These are phyloP conservation scores for Poeciliopsis occidentalis DNA, from an alignment of 2,113 vertebrate species.

Conservation along the genomic window DNA sequence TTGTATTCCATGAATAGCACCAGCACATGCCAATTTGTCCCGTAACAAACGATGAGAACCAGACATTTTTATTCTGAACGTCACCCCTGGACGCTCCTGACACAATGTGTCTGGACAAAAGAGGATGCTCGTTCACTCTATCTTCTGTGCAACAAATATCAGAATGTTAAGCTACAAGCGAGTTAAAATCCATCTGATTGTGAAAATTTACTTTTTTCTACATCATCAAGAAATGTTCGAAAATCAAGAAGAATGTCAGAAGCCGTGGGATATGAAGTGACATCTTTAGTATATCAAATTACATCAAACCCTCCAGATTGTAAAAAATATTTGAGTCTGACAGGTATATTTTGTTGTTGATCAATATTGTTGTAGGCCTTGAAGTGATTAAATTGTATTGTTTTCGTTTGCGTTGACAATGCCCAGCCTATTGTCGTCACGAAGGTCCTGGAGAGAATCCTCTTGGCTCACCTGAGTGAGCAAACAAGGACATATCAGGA, in stretches of 20 bases:
- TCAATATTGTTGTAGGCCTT: too few species aligned
- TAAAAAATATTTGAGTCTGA: neutral
- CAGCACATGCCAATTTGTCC: too few species aligned
- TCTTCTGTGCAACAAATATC: too few species aligned
- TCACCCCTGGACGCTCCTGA: too few species aligned
- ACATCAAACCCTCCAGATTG: neutral
- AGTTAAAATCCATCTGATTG: neutral
- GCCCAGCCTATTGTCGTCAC: too few species aligned
- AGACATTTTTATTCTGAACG: neutral
- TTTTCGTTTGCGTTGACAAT: too few species aligned
- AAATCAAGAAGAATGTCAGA: neutral
- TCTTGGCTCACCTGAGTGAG: too few species aligned
- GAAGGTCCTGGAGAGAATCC: too few species aligned
- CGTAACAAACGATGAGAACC: neutral
- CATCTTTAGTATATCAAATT: neutral
- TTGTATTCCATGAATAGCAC: neutral
- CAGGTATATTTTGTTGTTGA: neutral
- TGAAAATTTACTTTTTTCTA: neutral
- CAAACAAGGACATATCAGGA: too few species aligned
- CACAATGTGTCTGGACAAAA: too few species aligned
- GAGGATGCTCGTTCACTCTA: too few species aligned
- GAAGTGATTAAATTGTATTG: too few species aligned
- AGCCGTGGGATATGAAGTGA: neutral
- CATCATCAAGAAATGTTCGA: neutral
- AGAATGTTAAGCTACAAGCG: neutral